A percentile compares a stretch with the other conserved stretches of the same genome.
Conservation (phyloP, 2,888 invertebrate genomes). For the Monopis laevigella region DNA sequence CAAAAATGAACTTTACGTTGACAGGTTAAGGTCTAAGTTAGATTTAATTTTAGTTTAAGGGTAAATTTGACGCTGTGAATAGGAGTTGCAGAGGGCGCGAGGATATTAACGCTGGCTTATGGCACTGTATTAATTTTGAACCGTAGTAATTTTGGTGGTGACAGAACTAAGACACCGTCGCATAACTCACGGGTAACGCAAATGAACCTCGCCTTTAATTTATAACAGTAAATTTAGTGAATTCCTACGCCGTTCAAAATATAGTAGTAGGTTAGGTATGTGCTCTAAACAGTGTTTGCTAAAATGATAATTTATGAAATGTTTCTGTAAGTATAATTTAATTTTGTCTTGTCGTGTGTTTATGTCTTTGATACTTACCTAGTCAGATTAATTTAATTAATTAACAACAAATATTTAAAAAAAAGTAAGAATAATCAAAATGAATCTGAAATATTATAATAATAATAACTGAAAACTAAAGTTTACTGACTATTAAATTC, state of each 20-base stretch:
- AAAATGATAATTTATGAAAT: constrained; percentile 17
- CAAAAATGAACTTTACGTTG: too few species aligned
- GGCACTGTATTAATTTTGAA: constrained; percentile 67
- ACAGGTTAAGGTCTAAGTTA: too few species aligned
- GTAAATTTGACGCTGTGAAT: constrained; percentile 59
- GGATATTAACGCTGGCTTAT: constrained; percentile 63
- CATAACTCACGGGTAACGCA: constrained; percentile 65
- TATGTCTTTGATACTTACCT: too few species aligned
- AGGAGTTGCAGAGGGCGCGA: constrained; percentile 41
- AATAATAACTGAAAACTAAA: too few species aligned
- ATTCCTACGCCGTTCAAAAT: constrained; percentile 51
- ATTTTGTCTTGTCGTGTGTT: too few species aligned
- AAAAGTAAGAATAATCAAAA: too few species aligned
- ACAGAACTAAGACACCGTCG: constrained; percentile 66
- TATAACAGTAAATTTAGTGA: constrained; percentile 58
- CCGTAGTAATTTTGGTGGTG: constrained; percentile 66
- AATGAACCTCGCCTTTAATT: constrained; percentile 66
- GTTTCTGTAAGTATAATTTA: too few species aligned
- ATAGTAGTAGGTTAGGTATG: too few species aligned
- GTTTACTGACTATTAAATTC: too few species aligned
- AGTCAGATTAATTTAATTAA: too few species aligned
- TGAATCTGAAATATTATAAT: too few species aligned
- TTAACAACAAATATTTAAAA: too few species aligned
- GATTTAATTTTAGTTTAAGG: neutral
- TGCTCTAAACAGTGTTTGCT: constrained; percentile 19